Evolutionary conservation across 2,797 vertebrate genomes (phyloP).

Genomic region (Argya squamiceps): DNA sequence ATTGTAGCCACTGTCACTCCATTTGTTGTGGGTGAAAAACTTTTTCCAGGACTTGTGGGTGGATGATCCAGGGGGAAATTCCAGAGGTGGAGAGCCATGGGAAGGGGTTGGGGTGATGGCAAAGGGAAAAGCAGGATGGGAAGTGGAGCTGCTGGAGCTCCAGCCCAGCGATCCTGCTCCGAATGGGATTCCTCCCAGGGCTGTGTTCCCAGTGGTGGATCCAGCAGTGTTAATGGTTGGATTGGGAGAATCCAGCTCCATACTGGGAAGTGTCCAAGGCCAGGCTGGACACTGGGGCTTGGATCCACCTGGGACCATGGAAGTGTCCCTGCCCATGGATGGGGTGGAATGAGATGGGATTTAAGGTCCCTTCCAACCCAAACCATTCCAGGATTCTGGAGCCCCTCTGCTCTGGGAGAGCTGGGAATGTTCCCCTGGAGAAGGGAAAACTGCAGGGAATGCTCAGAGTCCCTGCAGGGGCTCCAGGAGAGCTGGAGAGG

Average conservation of each 20-base stretch:
- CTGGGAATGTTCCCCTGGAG: background rate
- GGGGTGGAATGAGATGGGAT: background rate
- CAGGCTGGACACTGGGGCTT: rapidly evolving
- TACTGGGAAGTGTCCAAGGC: background rate
- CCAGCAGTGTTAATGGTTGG: background rate
- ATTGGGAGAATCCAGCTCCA: background rate
- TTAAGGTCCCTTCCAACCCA: rapidly evolving
- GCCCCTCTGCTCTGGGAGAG: background rate
- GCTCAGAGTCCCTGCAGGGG: background rate
- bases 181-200: background rate
- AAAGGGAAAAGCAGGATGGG: background rate
- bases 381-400: background rate
- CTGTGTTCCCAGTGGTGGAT: background rate
- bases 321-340: rapidly evolving
- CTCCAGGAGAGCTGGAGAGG: background rate
- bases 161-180: rapidly evolving
- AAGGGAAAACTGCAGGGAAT: background rate
- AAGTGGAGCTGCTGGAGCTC: background rate
- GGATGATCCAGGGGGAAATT: background rate
- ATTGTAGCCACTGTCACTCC: rapidly evolving
- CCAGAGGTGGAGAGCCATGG: rapidly evolving
- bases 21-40: background rate
- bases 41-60: background rate
- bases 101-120: background rate
- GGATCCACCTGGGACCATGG: rapidly evolving